Percentiles rank a stretch among this genome's conserved stretches.
Conservation (phyloP, 2,113 vertebrate species). For the Spea multiplicata region DNA sequence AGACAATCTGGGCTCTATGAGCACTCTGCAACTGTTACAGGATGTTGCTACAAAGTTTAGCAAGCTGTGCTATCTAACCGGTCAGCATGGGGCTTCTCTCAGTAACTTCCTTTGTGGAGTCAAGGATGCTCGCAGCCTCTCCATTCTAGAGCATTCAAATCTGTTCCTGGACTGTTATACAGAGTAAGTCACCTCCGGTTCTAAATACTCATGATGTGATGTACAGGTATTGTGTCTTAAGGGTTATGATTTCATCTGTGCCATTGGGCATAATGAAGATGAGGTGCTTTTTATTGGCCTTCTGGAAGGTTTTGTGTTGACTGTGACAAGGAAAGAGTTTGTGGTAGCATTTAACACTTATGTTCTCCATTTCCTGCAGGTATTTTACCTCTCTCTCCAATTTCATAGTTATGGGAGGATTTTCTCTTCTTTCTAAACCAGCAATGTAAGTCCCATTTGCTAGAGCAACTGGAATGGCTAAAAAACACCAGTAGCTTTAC, state of each 20-base stretch:
- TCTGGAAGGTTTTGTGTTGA: too few relatives aligned
- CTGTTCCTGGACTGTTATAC: conserved; percentile 87
- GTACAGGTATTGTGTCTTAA: too few relatives aligned
- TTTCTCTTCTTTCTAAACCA: conserved; percentile 82
- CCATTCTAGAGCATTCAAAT: conserved; percentile 80
- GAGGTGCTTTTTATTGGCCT: too few relatives aligned
- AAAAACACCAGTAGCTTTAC: too few relatives aligned
- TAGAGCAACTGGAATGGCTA: too few relatives aligned
- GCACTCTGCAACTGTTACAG: conserved; percentile 75
- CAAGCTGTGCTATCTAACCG: conserved; percentile 86
- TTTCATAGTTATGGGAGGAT: conserved; percentile 92
- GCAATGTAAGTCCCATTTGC: conserved; percentile 76
- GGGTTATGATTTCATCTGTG: too few relatives aligned
- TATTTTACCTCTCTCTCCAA: conserved; percentile 81
- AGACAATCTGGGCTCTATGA: conserved; percentile 79
- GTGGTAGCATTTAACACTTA: background rate
- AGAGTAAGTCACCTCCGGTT: conserved; percentile 72
- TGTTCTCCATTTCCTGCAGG: conserved; percentile 63
- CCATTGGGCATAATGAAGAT: too few relatives aligned
- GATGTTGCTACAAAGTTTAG: conserved; percentile 79
- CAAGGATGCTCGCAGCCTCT: conserved; percentile 78
- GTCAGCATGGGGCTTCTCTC: conserved; percentile 86
- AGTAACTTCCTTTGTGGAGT: conserved; percentile 80
- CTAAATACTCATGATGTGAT: background rate
- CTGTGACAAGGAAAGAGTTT: too few relatives aligned